Percentiles rank a stretch among this genome's conserved stretches.
Conservation (phyloP, 2,113 vertebrate species). For the Corvus hawaiiensis region DNA sequence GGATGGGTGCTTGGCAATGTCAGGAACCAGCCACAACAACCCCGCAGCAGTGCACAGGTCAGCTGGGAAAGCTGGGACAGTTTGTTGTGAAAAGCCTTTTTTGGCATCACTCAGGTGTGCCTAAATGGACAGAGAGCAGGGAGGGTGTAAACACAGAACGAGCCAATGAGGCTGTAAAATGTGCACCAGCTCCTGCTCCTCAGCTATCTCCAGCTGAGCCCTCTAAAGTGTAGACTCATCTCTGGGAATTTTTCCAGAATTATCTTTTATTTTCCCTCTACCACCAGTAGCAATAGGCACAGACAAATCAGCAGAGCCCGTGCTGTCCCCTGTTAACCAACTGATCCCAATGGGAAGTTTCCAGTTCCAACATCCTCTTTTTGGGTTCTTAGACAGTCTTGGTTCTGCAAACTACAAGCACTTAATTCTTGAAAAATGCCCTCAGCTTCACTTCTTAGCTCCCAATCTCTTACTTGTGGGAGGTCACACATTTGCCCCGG, state of each 20-base stretch:
- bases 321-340: neutral
- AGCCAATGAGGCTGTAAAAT: neutral
- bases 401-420: neutral
- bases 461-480: neutral
- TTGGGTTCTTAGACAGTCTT: neutral
- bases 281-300: neutral
- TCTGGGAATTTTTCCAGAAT: neutral
- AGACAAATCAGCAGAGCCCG: neutral
- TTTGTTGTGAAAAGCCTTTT: neutral
- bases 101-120: neutral
- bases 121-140: neutral
- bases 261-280: neutral
- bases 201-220: neutral
- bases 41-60: neutral
- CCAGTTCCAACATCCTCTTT: accelerated
- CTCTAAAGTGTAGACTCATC: neutral
- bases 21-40: neutral
- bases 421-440: neutral
- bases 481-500: neutral
- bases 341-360: neutral
- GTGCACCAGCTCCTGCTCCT: neutral
- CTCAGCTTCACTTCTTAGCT: neutral
- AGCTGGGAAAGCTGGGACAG: neutral
- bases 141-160: neutral
- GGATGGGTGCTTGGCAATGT: accelerated